phyloP scores from a whole-genome alignment of 2,797 vertebrate genomes.

The Atherinosoma microstoma region DNA sequence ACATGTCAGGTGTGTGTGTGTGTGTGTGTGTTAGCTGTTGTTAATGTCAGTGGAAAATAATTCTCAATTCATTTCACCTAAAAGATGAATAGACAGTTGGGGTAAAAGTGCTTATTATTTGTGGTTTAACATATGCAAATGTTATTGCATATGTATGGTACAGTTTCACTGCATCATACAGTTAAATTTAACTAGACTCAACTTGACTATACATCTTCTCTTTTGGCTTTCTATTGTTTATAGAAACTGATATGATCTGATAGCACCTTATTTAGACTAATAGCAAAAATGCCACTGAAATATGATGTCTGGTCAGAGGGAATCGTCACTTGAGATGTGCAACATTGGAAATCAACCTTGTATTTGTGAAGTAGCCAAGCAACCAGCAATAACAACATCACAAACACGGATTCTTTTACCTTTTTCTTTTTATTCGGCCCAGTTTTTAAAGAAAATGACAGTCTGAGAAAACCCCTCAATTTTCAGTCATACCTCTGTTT shows the following conservation, averaged over 20 bases:
- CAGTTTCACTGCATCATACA: not conserved
- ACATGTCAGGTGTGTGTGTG: constrained; percentile 36
- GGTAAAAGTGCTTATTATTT: constrained; percentile 1
- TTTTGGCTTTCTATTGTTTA: not conserved
- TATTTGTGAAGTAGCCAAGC: not conserved
- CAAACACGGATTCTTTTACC: not conserved
- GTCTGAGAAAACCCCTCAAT: not conserved
- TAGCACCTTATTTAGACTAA: not conserved
- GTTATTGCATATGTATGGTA: not conserved
- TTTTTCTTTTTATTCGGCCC: not conserved
- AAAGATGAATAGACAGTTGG: constrained; percentile 11
- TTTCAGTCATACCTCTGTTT: not conserved
- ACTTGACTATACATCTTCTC: not conserved
- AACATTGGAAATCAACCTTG: not conserved
- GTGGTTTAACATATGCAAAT: not conserved
- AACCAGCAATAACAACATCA: not conserved
- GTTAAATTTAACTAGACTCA: not conserved
- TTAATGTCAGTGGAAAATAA: constrained; percentile 16
- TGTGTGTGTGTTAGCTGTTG: constrained; percentile 4
- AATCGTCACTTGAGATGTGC: not conserved
- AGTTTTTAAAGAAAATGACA: not conserved
- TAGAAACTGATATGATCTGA: not conserved
- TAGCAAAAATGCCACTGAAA: not conserved
- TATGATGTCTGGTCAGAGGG: not conserved
- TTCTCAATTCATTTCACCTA: constrained; percentile 12